Evolutionary conservation across 2,888 invertebrate species (phyloP).

Genomic region (Amphipoea oculea): DNA sequence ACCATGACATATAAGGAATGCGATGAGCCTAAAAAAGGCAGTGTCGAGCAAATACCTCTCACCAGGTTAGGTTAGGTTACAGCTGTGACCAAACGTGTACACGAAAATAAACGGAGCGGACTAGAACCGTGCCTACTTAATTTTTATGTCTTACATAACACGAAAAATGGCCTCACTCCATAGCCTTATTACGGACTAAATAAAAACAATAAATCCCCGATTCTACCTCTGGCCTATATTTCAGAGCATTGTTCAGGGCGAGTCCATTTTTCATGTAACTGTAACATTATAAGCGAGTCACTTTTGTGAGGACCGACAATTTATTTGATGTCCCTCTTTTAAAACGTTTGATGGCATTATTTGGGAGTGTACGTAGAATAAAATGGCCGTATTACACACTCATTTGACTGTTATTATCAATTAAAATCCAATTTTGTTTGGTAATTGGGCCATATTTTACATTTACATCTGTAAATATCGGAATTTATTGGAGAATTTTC

Average conservation of each 20-base stretch:
- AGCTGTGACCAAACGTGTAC: background rate
- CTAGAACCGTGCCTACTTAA: background rate
- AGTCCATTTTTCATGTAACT: slow-evolving; percentile 73
- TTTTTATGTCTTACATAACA: background rate
- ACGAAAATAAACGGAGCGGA: background rate
- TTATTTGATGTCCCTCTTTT: slow-evolving; percentile 65
- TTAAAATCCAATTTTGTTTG: slow-evolving; percentile 45
- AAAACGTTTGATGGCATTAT: slow-evolving; percentile 52
- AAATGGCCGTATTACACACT: slow-evolving; percentile 39
- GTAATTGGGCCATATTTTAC: slow-evolving; percentile 40
- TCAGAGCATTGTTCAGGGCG: slow-evolving; percentile 67
- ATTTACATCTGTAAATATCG: slow-evolving; percentile 27
- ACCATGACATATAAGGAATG: too few relatives aligned
- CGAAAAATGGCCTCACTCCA: background rate
- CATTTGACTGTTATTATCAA: slow-evolving; percentile 54
- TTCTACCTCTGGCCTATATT: slow-evolving; percentile 63
- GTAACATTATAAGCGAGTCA: slow-evolving; percentile 62
- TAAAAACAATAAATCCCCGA: slow-evolving; percentile 63
- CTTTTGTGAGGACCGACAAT: slow-evolving; percentile 61
- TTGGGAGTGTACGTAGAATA: slow-evolving; percentile 39
- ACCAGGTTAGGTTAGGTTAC: background rate
- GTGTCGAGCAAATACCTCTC: too few relatives aligned
- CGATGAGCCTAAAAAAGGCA: too few relatives aligned
- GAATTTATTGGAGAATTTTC: slow-evolving; percentile 2
- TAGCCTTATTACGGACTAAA: slow-evolving; percentile 32